These are phyloP conservation scores for Phortica variegata DNA, from an alignment of 1,140 invertebrate genomes.

Conservation along the genomic window DNA sequence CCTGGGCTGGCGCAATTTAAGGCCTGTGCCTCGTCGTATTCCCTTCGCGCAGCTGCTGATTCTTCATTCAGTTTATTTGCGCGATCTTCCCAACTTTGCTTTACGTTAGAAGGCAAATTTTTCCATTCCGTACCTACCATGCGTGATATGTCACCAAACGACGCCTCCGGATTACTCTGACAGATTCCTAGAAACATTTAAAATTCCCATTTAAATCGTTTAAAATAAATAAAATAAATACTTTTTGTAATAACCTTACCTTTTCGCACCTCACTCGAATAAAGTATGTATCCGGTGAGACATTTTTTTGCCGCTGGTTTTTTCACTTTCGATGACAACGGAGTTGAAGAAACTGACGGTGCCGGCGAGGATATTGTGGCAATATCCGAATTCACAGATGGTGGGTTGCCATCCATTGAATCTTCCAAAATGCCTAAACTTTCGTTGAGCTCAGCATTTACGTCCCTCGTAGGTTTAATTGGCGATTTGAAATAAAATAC, in stretches of 20 bases:
- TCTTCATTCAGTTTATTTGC: slow-evolving; percentile 87
- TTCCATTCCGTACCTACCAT: slow-evolving; percentile 98
- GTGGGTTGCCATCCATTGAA: slow-evolving; percentile 72
- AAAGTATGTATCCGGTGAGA: slow-evolving; percentile 97
- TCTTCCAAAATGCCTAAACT: slow-evolving; percentile 66
- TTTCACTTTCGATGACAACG: slow-evolving; percentile 60
- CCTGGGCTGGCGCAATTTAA: slow-evolving; percentile 56
- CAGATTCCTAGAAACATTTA: slow-evolving; percentile 31
- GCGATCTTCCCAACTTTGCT: slow-evolving; percentile 90
- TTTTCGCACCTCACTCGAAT: slow-evolving; percentile 93
- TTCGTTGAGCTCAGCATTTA: slow-evolving; percentile 59
- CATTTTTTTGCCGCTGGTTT: slow-evolving; percentile 67
- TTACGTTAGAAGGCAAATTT: slow-evolving; percentile 80
- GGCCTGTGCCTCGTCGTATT: slow-evolving; percentile 58
- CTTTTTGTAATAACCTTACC: slow-evolving; percentile 55
- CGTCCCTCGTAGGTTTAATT: slow-evolving; percentile 65
- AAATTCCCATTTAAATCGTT: neutral
- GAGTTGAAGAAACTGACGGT: slow-evolving; percentile 61
- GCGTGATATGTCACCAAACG: slow-evolving; percentile 96
- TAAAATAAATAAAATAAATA: neutral
- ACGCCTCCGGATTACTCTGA: slow-evolving; percentile 88
- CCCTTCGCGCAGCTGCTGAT: slow-evolving; percentile 60
- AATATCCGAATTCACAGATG: slow-evolving; percentile 71
- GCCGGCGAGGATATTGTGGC: slow-evolving; percentile 56
- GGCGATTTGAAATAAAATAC: slow-evolving; percentile 83